Base-by-base conservation (phyloP, 2,888 invertebrate genomes). In the Rhagium mordax region DNA sequence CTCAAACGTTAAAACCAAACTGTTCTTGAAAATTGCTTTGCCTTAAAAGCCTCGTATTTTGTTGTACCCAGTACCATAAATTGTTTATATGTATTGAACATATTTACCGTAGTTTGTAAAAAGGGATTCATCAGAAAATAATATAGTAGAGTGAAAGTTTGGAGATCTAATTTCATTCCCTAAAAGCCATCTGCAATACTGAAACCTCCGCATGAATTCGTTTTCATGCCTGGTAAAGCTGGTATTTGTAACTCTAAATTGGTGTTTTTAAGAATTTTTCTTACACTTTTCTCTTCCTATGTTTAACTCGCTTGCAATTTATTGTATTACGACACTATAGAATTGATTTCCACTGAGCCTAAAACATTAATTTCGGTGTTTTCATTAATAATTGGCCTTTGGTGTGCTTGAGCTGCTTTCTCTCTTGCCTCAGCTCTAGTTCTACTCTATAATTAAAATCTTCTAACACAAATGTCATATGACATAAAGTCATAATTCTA, bases 1-100 rank as follows among this genome's bases (percentile, higher is more conserved):
- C 47, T 47, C 61, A 61, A 61, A 61, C 61, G 48, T 41, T 61
- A 48, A 41, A 61, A 61, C 61, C 15, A 57, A 57, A 57, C 57
- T 27, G 24, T 57, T 57, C 57, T 57, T 57, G 24, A 27, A 57
- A 27, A 57, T 57, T 57, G 27, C 15, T 27, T 57, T 24, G 57
- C 27, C 24, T 57, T 27, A 57, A 57, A 57, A 21, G 57, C 21
- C 57, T 24, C 21, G 57, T 21, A 57, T 57, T 57, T 57, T 24
- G 57, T 57, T 57, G 57, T 24, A n/a, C 57, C 57, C 57, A 24
- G 57, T 57, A n/a, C 47, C 10, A 6, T 10, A n/a, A n/a, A n/a
- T n/a, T n/a, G n/a, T n/a, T n/a, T n/a, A n/a, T n/a, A n/a, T n/a
- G n/a, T n/a, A n/a, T n/a, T n/a, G n/a, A n/a, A n/a, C n/a, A n/a